These are phyloP conservation scores for Helicoverpa zea DNA, from an alignment of 1,140 invertebrate genomes.

Conservation along the genomic window DNA sequence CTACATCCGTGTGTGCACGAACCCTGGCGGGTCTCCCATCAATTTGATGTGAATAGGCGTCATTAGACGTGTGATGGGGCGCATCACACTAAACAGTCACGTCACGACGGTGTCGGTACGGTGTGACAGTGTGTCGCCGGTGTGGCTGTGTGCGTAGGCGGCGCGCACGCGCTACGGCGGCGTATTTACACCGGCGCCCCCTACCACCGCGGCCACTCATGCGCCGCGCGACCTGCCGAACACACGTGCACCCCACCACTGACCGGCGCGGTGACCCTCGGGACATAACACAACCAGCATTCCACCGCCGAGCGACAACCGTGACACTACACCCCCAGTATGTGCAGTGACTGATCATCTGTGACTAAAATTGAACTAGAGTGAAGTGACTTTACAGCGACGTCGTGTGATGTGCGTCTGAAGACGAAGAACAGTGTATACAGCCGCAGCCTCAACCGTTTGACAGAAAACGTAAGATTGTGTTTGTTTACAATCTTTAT, in stretches of 20 bases:
- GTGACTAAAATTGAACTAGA: constrained; percentile 64
- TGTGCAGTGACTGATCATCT: constrained; percentile 77
- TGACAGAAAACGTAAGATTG: constrained; percentile 81
- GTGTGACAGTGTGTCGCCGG: constrained; percentile 55
- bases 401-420: constrained; percentile 79
- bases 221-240: constrained; percentile 78
- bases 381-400: constrained; percentile 75
- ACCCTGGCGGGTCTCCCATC: constrained; percentile 59
- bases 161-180: constrained; percentile 76
- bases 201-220: constrained; percentile 83
- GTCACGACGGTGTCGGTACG: constrained; percentile 26
- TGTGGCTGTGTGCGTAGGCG: constrained; percentile 71
- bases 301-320: constrained; percentile 57
- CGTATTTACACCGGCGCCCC: constrained; percentile 83
- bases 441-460: constrained; percentile 82
- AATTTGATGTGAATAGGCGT: constrained; percentile 49
- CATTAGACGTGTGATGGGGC: constrained; percentile 54
- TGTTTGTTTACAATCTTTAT: constrained; percentile 64
- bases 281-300: constrained; percentile 59
- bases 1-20: constrained; percentile 54
- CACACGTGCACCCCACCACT: constrained; percentile 81
- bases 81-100: constrained; percentile 37
- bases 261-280: constrained; percentile 65
- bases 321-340: constrained; percentile 61
- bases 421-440: constrained; percentile 69